Evolutionary conservation across 2,888 invertebrate species (phyloP).

Genomic region (Asteroscopus sphinx): DNA sequence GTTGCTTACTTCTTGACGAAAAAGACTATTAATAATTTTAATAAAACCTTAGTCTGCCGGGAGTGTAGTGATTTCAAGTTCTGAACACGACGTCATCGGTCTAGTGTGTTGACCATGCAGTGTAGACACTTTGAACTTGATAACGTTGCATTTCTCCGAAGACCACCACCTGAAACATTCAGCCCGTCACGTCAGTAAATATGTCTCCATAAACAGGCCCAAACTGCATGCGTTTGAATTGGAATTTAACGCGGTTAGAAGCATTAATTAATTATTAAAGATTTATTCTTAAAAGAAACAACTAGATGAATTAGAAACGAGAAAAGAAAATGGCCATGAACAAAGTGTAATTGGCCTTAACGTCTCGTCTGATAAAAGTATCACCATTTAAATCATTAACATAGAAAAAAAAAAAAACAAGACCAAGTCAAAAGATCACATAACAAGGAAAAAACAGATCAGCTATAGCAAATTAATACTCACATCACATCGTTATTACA

Average conservation of each 20-base stretch:
- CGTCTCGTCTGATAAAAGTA: slow-evolving; percentile 4
- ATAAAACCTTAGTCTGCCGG: slow-evolving; percentile 2
- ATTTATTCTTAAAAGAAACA: too few relatives aligned
- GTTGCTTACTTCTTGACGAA: too few relatives aligned
- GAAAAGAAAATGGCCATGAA: background rate
- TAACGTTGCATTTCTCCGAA: slow-evolving; percentile 23
- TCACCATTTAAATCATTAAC: background rate
- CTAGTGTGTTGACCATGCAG: slow-evolving; percentile 9
- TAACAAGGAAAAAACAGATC: slow-evolving; percentile 36
- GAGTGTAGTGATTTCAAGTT: slow-evolving; percentile 14
- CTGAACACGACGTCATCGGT: slow-evolving; percentile 2
- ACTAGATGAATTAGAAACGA: background rate
- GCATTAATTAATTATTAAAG: too few relatives aligned
- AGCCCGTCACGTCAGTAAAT: slow-evolving; percentile 10
- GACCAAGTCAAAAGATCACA: slow-evolving; percentile 25
- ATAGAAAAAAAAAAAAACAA: slow-evolving; percentile 4
- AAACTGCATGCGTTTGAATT: too few relatives aligned
- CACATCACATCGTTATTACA: slow-evolving; percentile 44
- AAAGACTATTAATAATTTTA: background rate
- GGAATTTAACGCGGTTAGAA: too few relatives aligned
- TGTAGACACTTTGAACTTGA: slow-evolving; percentile 33
- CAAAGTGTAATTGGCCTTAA: background rate
- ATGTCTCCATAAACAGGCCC: background rate
- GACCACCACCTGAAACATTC: slow-evolving; percentile 40
- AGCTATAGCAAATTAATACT: slow-evolving; percentile 38